Evolutionary conservation across 2,888 invertebrate genomes (phyloP).

Genomic region (Oasisia sp.): DNA sequence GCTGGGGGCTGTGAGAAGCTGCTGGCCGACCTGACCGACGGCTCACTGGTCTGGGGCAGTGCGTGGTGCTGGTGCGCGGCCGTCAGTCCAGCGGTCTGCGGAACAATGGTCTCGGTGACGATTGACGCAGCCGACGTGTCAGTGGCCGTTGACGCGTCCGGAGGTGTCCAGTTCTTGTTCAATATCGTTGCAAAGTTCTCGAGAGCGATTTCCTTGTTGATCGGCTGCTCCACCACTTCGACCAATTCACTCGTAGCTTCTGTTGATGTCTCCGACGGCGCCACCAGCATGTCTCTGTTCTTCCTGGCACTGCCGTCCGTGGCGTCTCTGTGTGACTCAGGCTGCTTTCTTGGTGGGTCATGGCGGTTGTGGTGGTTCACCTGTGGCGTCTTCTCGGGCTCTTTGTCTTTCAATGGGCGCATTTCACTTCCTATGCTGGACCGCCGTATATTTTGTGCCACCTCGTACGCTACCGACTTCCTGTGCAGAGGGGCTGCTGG

Average conservation of each 20-base stretch:
- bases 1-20: conserved; percentile 25
- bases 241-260: neutral
- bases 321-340: neutral
- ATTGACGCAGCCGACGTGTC: neutral
- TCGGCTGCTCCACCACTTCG: neutral
- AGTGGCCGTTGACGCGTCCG: neutral
- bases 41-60: neutral
- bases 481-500: neutral
- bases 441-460: neutral
- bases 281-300: neutral
- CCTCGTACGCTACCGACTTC: neutral
- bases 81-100: neutral
- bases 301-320: neutral
- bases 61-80: conserved; percentile 17
- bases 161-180: neutral
- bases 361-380: neutral
- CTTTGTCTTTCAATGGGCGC: neutral
- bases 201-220: neutral
- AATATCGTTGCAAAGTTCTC: neutral
- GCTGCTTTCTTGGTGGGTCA: neutral
- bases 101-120: neutral
- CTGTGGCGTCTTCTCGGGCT: neutral
- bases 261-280: neutral
- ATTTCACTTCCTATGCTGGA: neutral
- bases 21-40: conserved; percentile 14